These are phyloP conservation scores for Spinibarbus caldwelli DNA, from an alignment of 2,797 vertebrate species.

Conservation along the genomic window DNA sequence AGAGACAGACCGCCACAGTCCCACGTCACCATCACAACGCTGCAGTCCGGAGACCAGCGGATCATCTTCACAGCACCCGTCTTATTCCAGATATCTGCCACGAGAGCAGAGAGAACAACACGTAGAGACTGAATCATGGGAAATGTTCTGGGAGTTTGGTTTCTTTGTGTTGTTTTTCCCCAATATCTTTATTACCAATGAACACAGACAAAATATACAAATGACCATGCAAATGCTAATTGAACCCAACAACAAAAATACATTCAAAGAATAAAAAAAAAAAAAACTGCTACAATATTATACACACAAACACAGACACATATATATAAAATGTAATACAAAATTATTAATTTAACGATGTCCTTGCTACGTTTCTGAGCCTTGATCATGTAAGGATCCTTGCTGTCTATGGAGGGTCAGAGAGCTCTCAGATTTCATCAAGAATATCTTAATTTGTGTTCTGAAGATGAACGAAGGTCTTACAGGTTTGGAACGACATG, in stretches of 20 bases:
- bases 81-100: constrained; percentile 95
- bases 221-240: neutral
- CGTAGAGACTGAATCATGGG: neutral
- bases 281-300: too few relatives aligned
- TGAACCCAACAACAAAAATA: neutral
- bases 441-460: too few relatives aligned
- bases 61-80: constrained; percentile 94
- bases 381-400: too few relatives aligned
- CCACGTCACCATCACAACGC: constrained; percentile 96
- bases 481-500: too few relatives aligned
- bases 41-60: constrained; percentile 96
- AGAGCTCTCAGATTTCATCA: too few relatives aligned
- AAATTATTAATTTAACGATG: too few relatives aligned
- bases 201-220: neutral
- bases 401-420: too few relatives aligned
- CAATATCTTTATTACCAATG: neutral
- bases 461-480: too few relatives aligned
- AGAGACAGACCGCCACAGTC: constrained; percentile 93
- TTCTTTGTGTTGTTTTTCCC: neutral
- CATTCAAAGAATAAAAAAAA: too few relatives aligned
- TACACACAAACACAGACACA: too few relatives aligned
- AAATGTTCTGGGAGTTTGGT: neutral
- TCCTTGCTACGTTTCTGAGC: too few relatives aligned
- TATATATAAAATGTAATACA: too few relatives aligned
- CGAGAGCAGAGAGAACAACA: neutral